Evolutionary conservation across 2,113 vertebrate species (phyloP).

Genomic region (pig (Sus scrofa)): DNA sequence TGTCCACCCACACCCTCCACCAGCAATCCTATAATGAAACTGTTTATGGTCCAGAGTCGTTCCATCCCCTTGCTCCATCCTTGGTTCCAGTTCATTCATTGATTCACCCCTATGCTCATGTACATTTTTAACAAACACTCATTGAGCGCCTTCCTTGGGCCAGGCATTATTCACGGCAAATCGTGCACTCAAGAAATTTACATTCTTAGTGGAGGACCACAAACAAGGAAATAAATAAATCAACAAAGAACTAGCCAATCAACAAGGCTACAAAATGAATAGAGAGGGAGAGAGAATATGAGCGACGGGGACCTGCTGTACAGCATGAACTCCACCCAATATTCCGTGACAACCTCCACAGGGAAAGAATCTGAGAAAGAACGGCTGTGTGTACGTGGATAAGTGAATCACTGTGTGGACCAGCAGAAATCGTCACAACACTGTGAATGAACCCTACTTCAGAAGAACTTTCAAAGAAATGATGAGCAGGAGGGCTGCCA

Average conservation of each 20-base stretch:
- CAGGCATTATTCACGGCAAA: slow-evolving; percentile 21
- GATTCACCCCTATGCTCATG: neutral
- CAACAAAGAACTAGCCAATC: neutral
- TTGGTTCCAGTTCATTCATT: neutral
- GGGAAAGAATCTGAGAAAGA: no score
- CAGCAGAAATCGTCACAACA: no score
- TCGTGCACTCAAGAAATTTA: neutral
- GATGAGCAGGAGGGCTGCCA: neutral
- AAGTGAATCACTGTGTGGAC: no score
- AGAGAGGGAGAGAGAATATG: neutral
- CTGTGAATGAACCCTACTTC: no score
- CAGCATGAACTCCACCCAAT: no score
- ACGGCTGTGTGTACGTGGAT: no score
- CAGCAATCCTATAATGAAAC: neutral
- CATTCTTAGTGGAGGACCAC: neutral
- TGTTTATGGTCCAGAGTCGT: neutral
- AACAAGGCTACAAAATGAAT: neutral
- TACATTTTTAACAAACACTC: neutral
- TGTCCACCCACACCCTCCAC: neutral
- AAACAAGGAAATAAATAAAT: neutral
- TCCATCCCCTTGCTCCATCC: neutral
- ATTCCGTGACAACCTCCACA: no score
- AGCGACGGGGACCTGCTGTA: no score
- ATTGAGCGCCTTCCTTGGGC: neutral
- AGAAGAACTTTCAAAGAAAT: no score